Evolutionary conservation across 2,797 vertebrate genomes (phyloP), one percentile per base, ranked within the genome.

Genomic region (Diceros bicornis): DNA sequence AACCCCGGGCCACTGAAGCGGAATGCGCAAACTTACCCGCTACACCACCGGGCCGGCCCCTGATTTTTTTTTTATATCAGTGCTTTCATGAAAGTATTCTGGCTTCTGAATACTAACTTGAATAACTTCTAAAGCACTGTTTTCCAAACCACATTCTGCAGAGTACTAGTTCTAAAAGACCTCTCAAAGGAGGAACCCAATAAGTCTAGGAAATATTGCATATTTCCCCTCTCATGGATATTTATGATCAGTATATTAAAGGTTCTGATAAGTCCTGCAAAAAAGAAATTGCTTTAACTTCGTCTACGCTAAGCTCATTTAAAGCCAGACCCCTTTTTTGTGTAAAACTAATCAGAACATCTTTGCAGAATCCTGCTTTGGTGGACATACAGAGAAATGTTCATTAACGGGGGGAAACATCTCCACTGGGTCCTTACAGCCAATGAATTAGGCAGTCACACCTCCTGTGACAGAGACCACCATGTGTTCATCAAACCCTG

Each of bases 401-500:
- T 25, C 59, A 5, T 23, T 5, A 16, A 52, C 1, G 7, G 20
- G 32, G 32, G 10, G 32, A 20, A n/a, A 57, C 2, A 9, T 25
- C 23, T 41, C 59, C 14, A 6, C 34, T 4, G 50, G 77, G 71
- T 57, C 75, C 66, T 29, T 20, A n/a, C 8, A 9, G 74, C 78
- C 61, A 23, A 9, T 7, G 37, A 86, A 52, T 29, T 2, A 23
- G 71, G 79, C 47, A 71, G 61, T 18, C 37, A 52, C 62, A 50
- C 50, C 3, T n/a, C 61, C 62, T 27, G 47, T 10, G 44, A 37
- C 84, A 66, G 8, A 81, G 66, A 25, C 81, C 13, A 18, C 10
- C 41, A 4, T 1, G 0, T 2, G 16, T 18, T 7, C 20, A 7
- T 23, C 59, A 32, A 32, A 52, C 23, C 2, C 14, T 2, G 27